These are phyloP conservation scores for Epinephelus fuscoguttatus DNA, from an alignment of 2,113 vertebrate genomes.

Conservation along the genomic window DNA sequence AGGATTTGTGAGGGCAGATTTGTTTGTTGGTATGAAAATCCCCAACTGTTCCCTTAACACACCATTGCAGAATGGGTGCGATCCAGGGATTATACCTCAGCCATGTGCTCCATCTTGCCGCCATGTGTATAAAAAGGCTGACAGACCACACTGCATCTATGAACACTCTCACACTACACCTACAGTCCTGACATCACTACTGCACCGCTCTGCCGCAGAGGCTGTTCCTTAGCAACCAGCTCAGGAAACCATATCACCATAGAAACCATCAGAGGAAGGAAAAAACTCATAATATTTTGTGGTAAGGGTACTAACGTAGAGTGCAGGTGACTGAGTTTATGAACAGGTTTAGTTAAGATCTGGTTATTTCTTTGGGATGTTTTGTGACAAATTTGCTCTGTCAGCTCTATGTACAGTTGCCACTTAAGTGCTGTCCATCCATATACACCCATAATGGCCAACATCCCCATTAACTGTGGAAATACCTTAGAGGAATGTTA, in stretches of 20 bases:
- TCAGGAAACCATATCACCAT: slow-evolving; percentile 89
- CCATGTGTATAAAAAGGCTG: slow-evolving; percentile 64
- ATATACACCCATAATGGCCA: neutral
- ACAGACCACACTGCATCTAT: slow-evolving; percentile 61
- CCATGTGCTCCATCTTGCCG: slow-evolving; percentile 59
- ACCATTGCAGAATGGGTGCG: neutral
- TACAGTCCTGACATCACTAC: slow-evolving; percentile 83
- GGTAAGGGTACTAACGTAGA: slow-evolving; percentile 78
- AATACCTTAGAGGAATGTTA: neutral
- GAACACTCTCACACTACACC: slow-evolving; percentile 61
- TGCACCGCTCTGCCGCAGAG: slow-evolving; percentile 86
- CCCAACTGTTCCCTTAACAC: slow-evolving; percentile 22
- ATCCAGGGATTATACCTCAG: slow-evolving; percentile 32
- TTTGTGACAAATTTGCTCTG: neutral
- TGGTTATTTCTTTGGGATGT: neutral
- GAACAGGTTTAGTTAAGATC: slow-evolving; percentile 29
- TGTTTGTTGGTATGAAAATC: slow-evolving; percentile 32
- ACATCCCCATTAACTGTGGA: neutral
- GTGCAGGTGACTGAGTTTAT: slow-evolving; percentile 29
- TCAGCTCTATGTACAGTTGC: neutral
- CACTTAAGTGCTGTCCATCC: neutral
- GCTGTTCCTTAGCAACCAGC: slow-evolving; percentile 94
- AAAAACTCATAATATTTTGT: slow-evolving; percentile 71
- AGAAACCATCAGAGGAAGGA: slow-evolving; percentile 82
- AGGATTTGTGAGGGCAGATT: slow-evolving; percentile 33